Evolutionary conservation across 2,888 invertebrate genomes (phyloP).

Genomic region (Pilophorus perplexus): DNA sequence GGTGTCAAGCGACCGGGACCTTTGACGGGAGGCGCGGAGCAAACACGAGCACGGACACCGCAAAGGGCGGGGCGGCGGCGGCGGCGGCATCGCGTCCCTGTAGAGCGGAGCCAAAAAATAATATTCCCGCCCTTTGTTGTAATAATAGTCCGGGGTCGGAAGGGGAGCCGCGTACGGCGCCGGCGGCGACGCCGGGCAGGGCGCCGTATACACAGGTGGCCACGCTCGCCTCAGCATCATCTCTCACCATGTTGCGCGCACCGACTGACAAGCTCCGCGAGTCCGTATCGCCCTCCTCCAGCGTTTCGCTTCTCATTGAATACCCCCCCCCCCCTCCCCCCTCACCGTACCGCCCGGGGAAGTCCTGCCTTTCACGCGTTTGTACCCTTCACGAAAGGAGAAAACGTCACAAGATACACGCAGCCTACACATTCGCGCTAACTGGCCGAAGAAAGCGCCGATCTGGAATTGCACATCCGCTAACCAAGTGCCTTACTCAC

Average conservation of each 20-base stretch:
- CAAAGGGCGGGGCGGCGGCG: conserved; percentile 59
- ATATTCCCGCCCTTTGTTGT: conserved; percentile 58
- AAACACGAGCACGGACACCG: conserved; percentile 48
- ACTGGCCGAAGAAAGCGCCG: neutral
- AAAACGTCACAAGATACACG: no score
- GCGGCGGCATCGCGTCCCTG: conserved; percentile 61
- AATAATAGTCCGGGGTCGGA: conserved; percentile 58
- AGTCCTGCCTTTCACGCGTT: no score
- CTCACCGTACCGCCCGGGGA: neutral
- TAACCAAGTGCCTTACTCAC: no score
- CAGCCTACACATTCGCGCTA: neutral
- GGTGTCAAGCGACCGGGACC: conserved; percentile 71
- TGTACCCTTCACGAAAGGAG: no score
- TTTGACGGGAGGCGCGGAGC: conserved; percentile 57
- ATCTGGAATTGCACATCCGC: no score
- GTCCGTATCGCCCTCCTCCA: neutral
- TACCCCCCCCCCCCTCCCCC: neutral
- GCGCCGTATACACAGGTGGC: conserved; percentile 60
- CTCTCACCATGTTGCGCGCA: conserved; percentile 42
- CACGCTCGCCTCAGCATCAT: conserved; percentile 60
- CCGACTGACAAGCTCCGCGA: conserved; percentile 33
- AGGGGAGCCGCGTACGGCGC: conserved; percentile 53
- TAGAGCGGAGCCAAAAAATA: conserved; percentile 70
- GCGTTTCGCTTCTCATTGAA: neutral
- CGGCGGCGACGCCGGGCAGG: conserved; percentile 52